phyloP scores from a whole-genome alignment of 2,888 invertebrate genomes.

The Epinotia brunnichana region DNA sequence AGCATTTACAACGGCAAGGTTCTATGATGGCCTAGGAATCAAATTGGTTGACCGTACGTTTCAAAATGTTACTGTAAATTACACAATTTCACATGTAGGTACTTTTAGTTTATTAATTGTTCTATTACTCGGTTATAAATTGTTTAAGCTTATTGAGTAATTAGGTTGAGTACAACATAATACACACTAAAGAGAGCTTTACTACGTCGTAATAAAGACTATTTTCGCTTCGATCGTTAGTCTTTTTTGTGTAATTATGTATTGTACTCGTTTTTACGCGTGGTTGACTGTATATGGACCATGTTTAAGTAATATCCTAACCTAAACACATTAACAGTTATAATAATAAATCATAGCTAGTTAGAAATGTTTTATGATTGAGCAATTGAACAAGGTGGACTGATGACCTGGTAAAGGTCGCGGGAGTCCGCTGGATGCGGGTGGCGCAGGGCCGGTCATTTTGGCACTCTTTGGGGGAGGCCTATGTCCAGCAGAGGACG shows the following conservation, averaged over 20 bases:
- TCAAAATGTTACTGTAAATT: background rate
- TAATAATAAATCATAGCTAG: slow-evolving; percentile 18
- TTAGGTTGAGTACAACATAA: background rate
- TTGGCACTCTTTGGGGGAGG: too few species aligned
- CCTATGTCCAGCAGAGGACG: too few species aligned
- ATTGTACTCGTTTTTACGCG: slow-evolving; percentile 26
- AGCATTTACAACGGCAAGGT: too few species aligned
- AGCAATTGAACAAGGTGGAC: background rate
- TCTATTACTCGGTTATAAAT: background rate
- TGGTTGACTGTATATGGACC: background rate
- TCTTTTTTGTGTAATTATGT: background rate
- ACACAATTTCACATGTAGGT: slow-evolving; percentile 1
- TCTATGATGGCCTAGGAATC: too few species aligned
- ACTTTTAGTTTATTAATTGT: background rate
- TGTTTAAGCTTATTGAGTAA: slow-evolving; percentile 13
- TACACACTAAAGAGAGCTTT: background rate
- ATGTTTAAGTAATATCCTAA: slow-evolving; percentile 4
- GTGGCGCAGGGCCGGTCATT: too few species aligned
- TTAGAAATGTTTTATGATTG: background rate
- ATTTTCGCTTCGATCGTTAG: slow-evolving; percentile 10
- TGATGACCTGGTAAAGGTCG: too few species aligned
- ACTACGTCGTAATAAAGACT: background rate
- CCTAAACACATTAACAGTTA: slow-evolving; percentile 27
- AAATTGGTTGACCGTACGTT: too few species aligned
- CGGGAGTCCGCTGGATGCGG: too few species aligned